phyloP scores from a whole-genome alignment of 2,797 vertebrate species.

The Pempheris klunzingeri region DNA sequence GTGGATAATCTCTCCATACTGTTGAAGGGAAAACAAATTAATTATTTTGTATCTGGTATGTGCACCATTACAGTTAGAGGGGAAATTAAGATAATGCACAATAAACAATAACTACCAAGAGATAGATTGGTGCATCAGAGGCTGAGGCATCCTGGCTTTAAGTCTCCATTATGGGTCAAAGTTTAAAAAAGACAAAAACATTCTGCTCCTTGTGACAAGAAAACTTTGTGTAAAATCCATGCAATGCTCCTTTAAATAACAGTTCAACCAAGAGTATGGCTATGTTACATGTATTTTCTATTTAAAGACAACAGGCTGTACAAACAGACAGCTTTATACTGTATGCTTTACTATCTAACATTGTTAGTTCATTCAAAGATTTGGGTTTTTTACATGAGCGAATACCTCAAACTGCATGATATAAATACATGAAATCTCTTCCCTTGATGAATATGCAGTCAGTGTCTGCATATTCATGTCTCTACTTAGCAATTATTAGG shows the following conservation, averaged over 20 bases:
- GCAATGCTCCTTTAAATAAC: not conserved
- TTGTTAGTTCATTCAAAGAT: not conserved
- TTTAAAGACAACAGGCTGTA: not conserved
- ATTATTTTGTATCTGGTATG: not conserved
- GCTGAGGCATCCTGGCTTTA: not conserved
- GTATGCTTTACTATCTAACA: not conserved
- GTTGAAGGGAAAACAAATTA: not conserved
- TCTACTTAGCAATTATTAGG: not conserved
- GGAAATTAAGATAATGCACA: not conserved
- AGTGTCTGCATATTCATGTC: not conserved
- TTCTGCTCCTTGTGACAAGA: not conserved
- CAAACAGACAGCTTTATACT: not conserved
- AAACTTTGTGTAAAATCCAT: not conserved
- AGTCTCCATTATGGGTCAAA: not conserved
- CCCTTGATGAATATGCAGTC: not conserved
- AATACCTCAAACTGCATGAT: not conserved
- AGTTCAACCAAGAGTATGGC: too few species aligned
- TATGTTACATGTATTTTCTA: not conserved
- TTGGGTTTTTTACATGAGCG: not conserved
- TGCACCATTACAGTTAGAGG: not conserved
- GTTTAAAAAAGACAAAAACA: too few species aligned
- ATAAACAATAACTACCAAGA: too few species aligned
- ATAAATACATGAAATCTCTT: not conserved
- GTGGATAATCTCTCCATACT: constrained; percentile 53
- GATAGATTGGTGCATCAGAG: not conserved